Percentiles rank a stretch among this genome's conserved stretches.
phyloP scores from a whole-genome alignment of 1,140 invertebrate species.

The Spodoptera frugiperda region DNA sequence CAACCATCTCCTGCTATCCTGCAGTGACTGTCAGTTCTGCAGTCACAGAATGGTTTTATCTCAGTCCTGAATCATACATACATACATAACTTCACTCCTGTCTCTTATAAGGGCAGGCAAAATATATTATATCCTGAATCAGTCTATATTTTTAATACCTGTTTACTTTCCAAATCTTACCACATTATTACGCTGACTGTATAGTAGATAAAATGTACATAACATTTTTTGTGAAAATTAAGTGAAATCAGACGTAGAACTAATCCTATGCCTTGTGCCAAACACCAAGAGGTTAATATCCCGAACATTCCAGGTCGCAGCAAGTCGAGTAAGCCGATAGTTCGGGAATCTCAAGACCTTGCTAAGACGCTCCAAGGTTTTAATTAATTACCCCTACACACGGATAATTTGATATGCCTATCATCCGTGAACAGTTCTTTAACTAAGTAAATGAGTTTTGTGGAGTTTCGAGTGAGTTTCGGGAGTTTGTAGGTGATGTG shows the following conservation, averaged over 20 bases:
- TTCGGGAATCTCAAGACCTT: conserved; percentile 65
- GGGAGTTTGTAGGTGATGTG: background rate
- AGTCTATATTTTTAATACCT: too few species aligned
- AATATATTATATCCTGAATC: too few species aligned
- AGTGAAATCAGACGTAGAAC: background rate
- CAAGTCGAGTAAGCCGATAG: conserved; percentile 64
- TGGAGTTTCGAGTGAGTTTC: conserved; percentile 7
- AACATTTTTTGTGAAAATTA: too few species aligned
- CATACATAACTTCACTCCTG: too few species aligned
- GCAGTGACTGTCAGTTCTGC: too few species aligned
- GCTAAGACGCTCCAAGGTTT: conserved; percentile 65
- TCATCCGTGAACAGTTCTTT: conserved; percentile 30
- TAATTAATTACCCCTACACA: conserved; percentile 65
- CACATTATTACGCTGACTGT: background rate
- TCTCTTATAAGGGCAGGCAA: too few species aligned
- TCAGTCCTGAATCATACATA: too few species aligned
- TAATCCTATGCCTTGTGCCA: conserved; percentile 41
- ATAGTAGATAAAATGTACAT: background rate
- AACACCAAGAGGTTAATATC: conserved; percentile 45
- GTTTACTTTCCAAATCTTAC: too few species aligned
- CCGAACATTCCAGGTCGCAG: conserved; percentile 65
- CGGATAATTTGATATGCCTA: conserved; percentile 42
- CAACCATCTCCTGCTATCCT: too few species aligned
- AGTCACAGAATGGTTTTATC: too few species aligned
- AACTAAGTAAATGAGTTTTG: conserved; percentile 34